Conservation (phyloP, 1,140 invertebrate genomes). For the Heterodera carotae region DNA sequence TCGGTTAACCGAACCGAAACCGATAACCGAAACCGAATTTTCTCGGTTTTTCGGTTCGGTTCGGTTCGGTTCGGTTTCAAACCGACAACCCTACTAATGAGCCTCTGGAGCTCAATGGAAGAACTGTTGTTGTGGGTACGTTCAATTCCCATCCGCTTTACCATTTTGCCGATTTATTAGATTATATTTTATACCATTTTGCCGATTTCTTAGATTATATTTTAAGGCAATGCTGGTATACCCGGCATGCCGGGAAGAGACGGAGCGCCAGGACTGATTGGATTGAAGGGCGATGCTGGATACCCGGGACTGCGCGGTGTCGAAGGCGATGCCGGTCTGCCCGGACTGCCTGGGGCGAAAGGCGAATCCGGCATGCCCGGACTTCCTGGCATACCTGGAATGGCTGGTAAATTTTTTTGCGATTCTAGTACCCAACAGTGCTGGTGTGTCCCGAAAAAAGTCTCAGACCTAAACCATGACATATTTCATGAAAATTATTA, state of each 20-base stretch:
- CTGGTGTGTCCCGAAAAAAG: no score
- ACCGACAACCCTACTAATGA: no score
- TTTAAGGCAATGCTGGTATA: slow-evolving; percentile 66
- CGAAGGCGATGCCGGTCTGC: slow-evolving; percentile 55
- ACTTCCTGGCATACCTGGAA: slow-evolving; percentile 42
- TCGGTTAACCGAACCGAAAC: no score
- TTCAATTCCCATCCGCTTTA: no score
- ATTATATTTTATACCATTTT: slow-evolving; percentile 34
- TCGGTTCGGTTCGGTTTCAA: no score
- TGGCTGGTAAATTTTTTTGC: neutral
- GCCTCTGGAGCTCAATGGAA: no score
- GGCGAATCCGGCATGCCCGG: slow-evolving; percentile 55
- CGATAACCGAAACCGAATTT: no score
- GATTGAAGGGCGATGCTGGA: slow-evolving; percentile 71
- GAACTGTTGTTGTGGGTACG: no score
- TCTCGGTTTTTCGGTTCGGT: no score
- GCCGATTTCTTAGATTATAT: neutral
- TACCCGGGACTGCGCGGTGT: slow-evolving; percentile 53
- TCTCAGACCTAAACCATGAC: no score
- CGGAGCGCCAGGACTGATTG: slow-evolving; percentile 72
- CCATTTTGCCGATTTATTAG: neutral
- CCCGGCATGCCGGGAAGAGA: slow-evolving; percentile 50
- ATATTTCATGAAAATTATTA: no score
- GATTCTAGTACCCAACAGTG: no score
- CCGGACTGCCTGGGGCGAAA: slow-evolving; percentile 38